Evolutionary conservation across 2,113 vertebrate species (phyloP).

Genomic region (Corythaeola cristata): DNA sequence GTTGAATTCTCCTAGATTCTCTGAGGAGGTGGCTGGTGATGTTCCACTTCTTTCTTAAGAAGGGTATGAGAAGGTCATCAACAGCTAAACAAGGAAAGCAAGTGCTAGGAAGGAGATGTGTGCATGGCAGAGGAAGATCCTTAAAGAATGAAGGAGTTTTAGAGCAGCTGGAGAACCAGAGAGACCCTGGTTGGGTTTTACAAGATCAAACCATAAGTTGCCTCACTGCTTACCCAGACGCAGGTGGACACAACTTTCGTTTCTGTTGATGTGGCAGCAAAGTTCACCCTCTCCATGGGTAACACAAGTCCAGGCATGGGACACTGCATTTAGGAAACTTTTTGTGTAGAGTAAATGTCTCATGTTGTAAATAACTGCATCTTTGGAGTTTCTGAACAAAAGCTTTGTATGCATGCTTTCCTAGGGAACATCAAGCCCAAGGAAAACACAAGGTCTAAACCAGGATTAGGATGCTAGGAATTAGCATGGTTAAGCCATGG

Average conservation of each 20-base stretch:
- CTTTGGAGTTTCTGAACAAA: background rate
- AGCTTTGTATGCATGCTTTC: background rate
- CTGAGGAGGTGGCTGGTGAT: background rate
- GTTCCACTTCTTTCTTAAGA: background rate
- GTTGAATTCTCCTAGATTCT: background rate
- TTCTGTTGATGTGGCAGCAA: background rate
- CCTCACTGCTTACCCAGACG: background rate
- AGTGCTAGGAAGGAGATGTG: background rate
- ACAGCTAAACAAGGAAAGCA: background rate
- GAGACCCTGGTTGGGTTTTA: background rate
- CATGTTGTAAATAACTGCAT: background rate
- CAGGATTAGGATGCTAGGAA: background rate
- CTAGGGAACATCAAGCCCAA: background rate
- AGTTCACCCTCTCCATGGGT: background rate
- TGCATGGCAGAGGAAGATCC: background rate
- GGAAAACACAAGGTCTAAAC: background rate
- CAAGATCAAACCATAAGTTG: background rate
- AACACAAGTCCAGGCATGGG: background rate
- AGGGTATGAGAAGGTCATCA: background rate
- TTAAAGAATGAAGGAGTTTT: background rate
- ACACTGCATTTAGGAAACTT: background rate
- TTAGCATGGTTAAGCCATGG: background rate
- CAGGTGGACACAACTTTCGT: background rate
- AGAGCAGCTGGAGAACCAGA: background rate
- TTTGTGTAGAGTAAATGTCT: background rate